Conservation (phyloP, 2,113 vertebrate genomes). For the Motacilla alba region DNA sequence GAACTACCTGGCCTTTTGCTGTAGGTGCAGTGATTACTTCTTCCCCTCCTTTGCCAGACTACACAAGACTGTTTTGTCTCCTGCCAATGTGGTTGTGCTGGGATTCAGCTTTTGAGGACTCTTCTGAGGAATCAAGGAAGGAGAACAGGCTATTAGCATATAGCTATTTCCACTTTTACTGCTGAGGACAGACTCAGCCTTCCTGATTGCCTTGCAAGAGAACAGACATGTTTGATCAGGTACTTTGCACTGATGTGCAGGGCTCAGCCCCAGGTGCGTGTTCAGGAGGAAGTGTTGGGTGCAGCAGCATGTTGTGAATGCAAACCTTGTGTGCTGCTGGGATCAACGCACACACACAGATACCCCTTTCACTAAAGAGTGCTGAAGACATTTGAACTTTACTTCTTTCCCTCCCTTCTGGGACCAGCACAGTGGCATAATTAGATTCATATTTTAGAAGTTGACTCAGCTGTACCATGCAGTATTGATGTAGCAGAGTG, state of each 20-base stretch:
- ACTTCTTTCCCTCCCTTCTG: background rate
- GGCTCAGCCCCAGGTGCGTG: fast-evolving
- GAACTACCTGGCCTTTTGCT: background rate
- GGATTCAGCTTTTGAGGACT: background rate
- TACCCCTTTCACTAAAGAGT: background rate
- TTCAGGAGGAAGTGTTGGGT: background rate
- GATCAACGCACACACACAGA: background rate
- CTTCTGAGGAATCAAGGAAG: background rate
- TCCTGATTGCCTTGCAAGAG: background rate
- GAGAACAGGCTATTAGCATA: background rate
- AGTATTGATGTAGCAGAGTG: background rate
- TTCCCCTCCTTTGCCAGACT: background rate
- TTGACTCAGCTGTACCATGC: background rate
- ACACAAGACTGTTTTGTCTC: background rate
- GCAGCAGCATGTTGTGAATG: background rate
- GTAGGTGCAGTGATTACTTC: background rate
- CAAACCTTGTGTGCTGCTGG: background rate
- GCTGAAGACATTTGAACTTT: background rate
- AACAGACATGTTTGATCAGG: fast-evolving
- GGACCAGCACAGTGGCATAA: background rate
- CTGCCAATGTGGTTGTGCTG: background rate
- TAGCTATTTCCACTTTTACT: background rate
- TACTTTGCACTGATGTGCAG: background rate
- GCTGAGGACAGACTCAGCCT: background rate
- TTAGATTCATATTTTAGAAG: background rate